Base-by-base conservation (phyloP, 1,140 invertebrate species). In the Drosophila biarmipes region DNA sequence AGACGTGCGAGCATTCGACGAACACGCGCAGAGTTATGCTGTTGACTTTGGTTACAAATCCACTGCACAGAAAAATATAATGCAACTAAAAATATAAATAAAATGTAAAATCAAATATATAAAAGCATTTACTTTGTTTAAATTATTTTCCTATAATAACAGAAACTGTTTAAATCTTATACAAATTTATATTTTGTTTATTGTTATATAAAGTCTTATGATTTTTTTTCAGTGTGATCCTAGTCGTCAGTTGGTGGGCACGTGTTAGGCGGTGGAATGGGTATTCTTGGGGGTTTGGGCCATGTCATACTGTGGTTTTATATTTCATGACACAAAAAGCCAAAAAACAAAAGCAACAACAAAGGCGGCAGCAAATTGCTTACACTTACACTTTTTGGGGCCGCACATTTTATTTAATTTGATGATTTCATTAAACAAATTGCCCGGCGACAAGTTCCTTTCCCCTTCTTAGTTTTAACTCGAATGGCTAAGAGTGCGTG, bases 351-450 rank as follows among this genome's bases (percentile, higher is more conserved):
- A 40, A 35, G 17, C 52, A 63, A 56, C 74, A 68, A 55, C 14
- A 46, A 56, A 43, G 49, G 43, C 64, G 46, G 31, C 38, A 51
- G 54, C 73, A 85, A 76, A 61, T 84, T 80, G 66, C 80, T 77
- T 80, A 48, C 72, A 69, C 78, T 87, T 69, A 66, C 77, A 86
- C 67, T 80, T 77, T 85, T 76, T 17, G 73, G 73, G 73, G 48
- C 63, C 61, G 73, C 78, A 86, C 81, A 86, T 86, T 86, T 81
- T 75, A 77, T 75, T 74, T 87, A 86, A 86, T 86, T 86, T 86
- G 73, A 86, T 86, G 82, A 87, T 86, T 86, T 86, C 78, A 86
- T 86, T 86, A 78, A 81, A 81, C 75, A 81, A 87, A 86, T 87
- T 78, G 81, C 71, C 53, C 35, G 29, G 40, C 46, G 35, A 57